phyloP scores from a whole-genome alignment of 2,113 vertebrate species.

The Gopherus evgoodei region DNA sequence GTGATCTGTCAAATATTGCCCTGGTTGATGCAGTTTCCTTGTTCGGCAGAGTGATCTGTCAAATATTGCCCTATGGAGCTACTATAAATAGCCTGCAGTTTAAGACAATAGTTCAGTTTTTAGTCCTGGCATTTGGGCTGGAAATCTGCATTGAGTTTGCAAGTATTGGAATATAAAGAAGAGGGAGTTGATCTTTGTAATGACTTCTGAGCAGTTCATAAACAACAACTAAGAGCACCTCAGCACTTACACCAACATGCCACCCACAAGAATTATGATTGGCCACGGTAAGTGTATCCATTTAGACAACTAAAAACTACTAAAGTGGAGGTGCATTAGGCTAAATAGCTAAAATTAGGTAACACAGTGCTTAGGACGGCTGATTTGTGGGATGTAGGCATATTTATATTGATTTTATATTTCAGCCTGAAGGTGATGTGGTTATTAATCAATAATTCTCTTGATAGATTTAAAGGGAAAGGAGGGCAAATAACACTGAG shows the following conservation, averaged over 20 bases:
- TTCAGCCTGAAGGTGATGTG: constrained; percentile 37
- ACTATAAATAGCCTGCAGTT: background rate
- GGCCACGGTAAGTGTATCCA: background rate
- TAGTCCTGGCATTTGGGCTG: background rate
- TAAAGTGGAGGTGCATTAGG: background rate
- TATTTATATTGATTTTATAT: constrained; percentile 51
- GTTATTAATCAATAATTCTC: constrained; percentile 54
- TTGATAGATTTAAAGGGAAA: constrained; percentile 53
- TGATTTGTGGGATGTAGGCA: constrained; percentile 10
- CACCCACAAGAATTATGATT: background rate
- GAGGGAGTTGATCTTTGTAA: background rate
- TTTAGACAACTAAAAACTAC: background rate
- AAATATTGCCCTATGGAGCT: background rate
- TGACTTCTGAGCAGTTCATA: background rate
- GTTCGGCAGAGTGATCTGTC: background rate
- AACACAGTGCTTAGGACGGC: background rate
- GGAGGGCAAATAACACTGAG: constrained; percentile 11
- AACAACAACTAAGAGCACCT: background rate
- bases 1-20: background rate
- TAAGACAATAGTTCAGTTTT: background rate
- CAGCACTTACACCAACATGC: background rate
- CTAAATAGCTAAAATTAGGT: background rate
- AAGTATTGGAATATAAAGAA: background rate
- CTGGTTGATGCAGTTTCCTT: background rate
- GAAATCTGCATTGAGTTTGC: constrained; percentile 14